phyloP scores from a whole-genome alignment of 2,888 invertebrate genomes.

The Crepidodera aurea region DNA sequence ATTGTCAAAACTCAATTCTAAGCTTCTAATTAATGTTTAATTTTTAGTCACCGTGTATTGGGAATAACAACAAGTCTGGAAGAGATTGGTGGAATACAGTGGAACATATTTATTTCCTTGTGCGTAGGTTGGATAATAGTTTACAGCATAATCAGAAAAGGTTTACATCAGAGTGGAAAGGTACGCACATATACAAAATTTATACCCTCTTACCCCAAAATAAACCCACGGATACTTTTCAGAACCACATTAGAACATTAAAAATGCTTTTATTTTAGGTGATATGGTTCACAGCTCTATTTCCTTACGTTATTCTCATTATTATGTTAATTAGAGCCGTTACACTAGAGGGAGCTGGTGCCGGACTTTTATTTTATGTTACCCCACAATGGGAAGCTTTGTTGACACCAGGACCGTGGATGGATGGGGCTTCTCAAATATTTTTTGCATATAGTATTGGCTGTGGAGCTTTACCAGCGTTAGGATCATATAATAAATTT shows the following conservation, averaged over 20 bases:
- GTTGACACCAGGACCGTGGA: conserved; percentile 69
- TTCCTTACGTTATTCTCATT: conserved; percentile 75
- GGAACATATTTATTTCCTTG: conserved; percentile 72
- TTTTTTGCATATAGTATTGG: conserved; percentile 83
- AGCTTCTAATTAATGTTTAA: no score
- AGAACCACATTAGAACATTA: no score
- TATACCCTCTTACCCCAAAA: no score
- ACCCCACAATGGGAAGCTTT: conserved; percentile 69
- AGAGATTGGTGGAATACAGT: conserved; percentile 71
- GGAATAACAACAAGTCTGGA: conserved; percentile 69
- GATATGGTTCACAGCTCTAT: conserved; percentile 80
- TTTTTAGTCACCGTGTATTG: conserved; percentile 68
- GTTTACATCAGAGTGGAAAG: conserved; percentile 79
- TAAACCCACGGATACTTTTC: no score
- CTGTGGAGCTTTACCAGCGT: conserved; percentile 76
- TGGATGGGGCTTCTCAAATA: conserved; percentile 80
- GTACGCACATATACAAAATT: no score
- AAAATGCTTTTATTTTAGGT: conserved; percentile 63
- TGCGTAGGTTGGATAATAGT: conserved; percentile 73
- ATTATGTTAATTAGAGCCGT: conserved; percentile 72
- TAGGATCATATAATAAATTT: conserved; percentile 79
- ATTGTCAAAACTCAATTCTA: no score
- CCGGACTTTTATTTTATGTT: conserved; percentile 73
- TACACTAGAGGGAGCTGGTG: conserved; percentile 71
- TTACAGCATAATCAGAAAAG: conserved; percentile 76